Evolutionary conservation across 1,140 invertebrate genomes (phyloP).

Genomic region (Alviniconcha marisindica): DNA sequence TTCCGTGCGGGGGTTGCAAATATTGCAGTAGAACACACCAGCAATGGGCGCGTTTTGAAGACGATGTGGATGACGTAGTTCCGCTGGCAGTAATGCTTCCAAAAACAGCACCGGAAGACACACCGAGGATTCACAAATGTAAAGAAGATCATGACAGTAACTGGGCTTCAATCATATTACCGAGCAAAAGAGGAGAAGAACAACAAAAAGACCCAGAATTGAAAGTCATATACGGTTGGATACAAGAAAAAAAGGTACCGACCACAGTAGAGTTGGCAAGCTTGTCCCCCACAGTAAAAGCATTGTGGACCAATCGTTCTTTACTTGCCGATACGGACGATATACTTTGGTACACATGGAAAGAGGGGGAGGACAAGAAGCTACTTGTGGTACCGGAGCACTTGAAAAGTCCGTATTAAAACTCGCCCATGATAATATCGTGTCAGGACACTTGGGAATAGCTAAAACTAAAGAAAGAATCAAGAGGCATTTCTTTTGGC

Average conservation of each 20-base stretch:
- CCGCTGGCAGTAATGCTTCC: slow-evolving; percentile 7
- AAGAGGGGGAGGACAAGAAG: background rate
- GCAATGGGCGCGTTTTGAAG: slow-evolving; percentile 31
- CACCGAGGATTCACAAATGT: background rate
- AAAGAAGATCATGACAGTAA: background rate
- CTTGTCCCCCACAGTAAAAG: background rate
- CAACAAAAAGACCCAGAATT: slow-evolving; percentile 18
- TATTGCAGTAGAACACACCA: slow-evolving; percentile 19
- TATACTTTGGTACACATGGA: background rate
- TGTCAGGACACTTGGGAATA: background rate
- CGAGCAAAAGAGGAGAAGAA: background rate
- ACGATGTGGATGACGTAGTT: slow-evolving; percentile 41
- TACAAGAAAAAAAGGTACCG: background rate
- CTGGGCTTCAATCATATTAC: background rate
- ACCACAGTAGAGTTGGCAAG: background rate
- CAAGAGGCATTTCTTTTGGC: slow-evolving; percentile 23
- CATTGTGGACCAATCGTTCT: background rate
- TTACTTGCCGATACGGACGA: background rate
- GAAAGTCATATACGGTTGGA: background rate
- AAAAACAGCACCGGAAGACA: background rate
- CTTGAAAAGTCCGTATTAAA: background rate
- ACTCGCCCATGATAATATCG: background rate
- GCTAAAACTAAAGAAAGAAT: slow-evolving; percentile 9
- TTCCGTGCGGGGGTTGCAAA: slow-evolving; percentile 44
- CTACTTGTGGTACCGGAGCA: background rate